Evolutionary conservation across 2,888 invertebrate genomes (phyloP), one percentile per base, ranked within the genome.

Genomic region (Eumacrocentrus americanus): DNA sequence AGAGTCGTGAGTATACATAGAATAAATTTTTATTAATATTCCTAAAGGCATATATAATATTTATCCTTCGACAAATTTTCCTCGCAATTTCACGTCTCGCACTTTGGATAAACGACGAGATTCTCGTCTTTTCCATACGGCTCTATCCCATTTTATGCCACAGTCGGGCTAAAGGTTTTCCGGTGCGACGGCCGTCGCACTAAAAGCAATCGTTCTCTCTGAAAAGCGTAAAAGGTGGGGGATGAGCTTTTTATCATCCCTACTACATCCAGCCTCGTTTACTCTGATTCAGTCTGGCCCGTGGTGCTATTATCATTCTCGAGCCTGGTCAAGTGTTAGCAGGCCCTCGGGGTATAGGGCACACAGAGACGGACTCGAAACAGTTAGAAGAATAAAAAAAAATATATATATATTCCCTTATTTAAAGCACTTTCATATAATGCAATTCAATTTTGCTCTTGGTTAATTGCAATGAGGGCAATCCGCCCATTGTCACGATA

Each of bases 1-100:
- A 83, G 65, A 82, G 81, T 67, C 76, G 82, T 82, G 69, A 81
- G 81, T 75, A 62, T 29, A 29, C 9, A 29, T 29, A 29, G 29
- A 29, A 29, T 29, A 29, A 29, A 29, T 9, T 29, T 9, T 6
- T 4, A 29, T 29, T 4, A 29, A 29, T 29, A 29, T 18, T 18
- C 4, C 12, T 22, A 22, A 7, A 38, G 11, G 38, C 38, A n/a
- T n/a, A n/a, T 38, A 18, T 12, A 34, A 11, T 34, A 12, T 14
- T 7, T 35, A 6, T 29, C 9, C 29, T 9, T 29, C 29, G 9
- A 29, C 29, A 29, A 29, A 6, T 29, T 29, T 6, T 29, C 29
- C 29, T 4, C 29, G 29, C 29, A 29, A 29, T 29, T n/a, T n/a
- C n/a, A n/a, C n/a, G n/a, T n/a, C 29, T 29, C 29, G 29, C 29